Base-by-base conservation (phyloP, 2,888 invertebrate genomes). In the Crioceris asparagi region DNA sequence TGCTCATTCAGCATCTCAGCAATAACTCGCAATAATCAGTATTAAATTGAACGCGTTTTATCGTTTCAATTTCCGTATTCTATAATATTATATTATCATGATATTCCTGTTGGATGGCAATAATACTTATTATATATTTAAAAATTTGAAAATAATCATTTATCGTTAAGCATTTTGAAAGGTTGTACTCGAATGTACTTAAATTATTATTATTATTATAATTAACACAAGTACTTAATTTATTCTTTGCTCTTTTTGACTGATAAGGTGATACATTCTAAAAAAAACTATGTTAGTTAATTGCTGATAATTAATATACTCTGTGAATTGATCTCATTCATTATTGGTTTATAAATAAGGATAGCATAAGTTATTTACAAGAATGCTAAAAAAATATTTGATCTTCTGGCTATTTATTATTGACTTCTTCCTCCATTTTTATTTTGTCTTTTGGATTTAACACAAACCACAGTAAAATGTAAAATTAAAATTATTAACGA, bases 1-100 rank as follows among this genome's bases (percentile, higher is more conserved):
- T 57, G 60, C 62, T 60, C 63, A 61, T 60, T 54, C 58, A 59
- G 62, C 61, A 61, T 62, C 62, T 63, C 44, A 67, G 68, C 68
- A 68, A 68, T 67, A 67, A 67, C 66, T 67, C 64, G 68, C 68
- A 68, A 68, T 68, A 68, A 67, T 64, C 66, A 66, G 66, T 66
- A 66, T 66, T 66, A 66, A n/a, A 41, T 44, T 46, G 35, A 34
- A 43, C 38, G 38, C 35, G 18, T 23, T n/a, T n/a, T 35, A 35
- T 35, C 39, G 35, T 39, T 39, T 27, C 27, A 12, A n/a, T 47
- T 41, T 44, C 43, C 44, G 41, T 44, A 41, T 46, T 42, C 36
- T 36, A 39, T n/a, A n/a, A n/a, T n/a, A 37, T 27, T 15, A 15
- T 15, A 14, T 26, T 31, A 39, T 33, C 39, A 38, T 41, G 41